Evolutionary conservation across 2,113 vertebrate genomes (phyloP).

Genomic region (Saccopteryx leptura): DNA sequence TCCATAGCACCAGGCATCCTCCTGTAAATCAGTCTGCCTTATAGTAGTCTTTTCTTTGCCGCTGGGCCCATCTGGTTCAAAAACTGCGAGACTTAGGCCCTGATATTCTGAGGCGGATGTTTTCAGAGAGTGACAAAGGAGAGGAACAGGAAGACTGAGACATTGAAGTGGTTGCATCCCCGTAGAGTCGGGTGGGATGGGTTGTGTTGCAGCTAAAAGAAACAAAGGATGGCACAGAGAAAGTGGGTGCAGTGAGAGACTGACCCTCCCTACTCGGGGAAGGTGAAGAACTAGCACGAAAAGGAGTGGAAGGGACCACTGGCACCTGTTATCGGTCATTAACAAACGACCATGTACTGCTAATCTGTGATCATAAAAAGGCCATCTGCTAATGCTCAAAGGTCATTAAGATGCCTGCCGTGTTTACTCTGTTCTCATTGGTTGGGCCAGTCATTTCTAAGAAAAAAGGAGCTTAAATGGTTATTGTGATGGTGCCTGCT

Average conservation of each 20-base stretch:
- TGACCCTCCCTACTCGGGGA: slow-evolving; percentile 23
- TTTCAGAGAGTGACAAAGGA: background rate
- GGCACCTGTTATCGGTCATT: slow-evolving; percentile 89
- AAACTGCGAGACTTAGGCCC: background rate
- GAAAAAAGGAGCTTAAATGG: slow-evolving; percentile 82
- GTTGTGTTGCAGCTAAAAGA: background rate
- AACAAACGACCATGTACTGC: slow-evolving; percentile 86
- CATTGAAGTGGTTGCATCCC: background rate
- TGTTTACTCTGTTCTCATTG: slow-evolving; percentile 85
- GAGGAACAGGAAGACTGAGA: background rate
- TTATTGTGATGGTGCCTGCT: slow-evolving; percentile 83
- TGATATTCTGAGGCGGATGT: background rate
- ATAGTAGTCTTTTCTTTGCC: background rate
- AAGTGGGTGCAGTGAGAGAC: background rate
- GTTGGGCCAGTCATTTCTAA: slow-evolving; percentile 82
- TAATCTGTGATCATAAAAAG: slow-evolving; percentile 91
- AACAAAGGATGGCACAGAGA: slow-evolving; percentile 58
- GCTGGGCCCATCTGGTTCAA: background rate
- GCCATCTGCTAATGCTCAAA: slow-evolving; percentile 91
- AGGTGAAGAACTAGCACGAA: slow-evolving; percentile 64
- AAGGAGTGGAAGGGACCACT: slow-evolving; percentile 77
- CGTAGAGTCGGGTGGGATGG: background rate
- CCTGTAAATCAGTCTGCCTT: background rate
- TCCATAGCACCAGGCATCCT: background rate
- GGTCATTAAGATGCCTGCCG: slow-evolving; percentile 89